Base-by-base conservation (phyloP, 2,113 vertebrate genomes). In the Monopterus albus region DNA sequence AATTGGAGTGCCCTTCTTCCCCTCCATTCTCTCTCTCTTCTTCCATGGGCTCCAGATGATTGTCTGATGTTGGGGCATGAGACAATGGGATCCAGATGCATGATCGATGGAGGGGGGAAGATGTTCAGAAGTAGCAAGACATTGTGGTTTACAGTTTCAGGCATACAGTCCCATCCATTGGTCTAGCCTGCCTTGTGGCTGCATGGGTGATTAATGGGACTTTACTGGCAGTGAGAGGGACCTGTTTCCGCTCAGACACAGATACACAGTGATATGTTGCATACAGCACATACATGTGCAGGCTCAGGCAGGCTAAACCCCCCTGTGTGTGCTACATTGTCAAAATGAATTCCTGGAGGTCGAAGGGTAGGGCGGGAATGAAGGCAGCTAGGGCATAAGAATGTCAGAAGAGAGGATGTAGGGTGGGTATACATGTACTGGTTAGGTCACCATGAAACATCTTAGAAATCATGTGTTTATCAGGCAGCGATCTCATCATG, bases 41-140 rank as follows among this genome's bases (percentile, higher is more conserved):
- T 62, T 88, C 87, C 86, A 83, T 69, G 77, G 67, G 82, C 79
- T 87, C 87, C 89, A 87, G 87, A 91, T 89, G 89, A 89, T 77
- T 88, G 83, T 89, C 81, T 89, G 87, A 82, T 84, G 88, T 87
- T 26, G 47, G 80, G 87, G 88, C 86, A 83, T 31, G 55, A 87
- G 70, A 88, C 89, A 88, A 91, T 90, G 50, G 71, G 84, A 91
- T 91, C 88, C 90, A 91, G 90, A 91, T 91, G 90, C 65, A 28
- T 89, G 89, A 90, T 90, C 72, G 81, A 91, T 91, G 85, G 81
- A 60, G 82, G 69, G 87, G 59, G 55, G 83, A 81, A 80, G 49
- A 75, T 84, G 74, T 65, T 90, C 85, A 75, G 84, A 72, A 75
- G 83, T 49, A 15, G 60, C 47, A n/a, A 82, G 69, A 78, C 72